Evolutionary conservation across 2,888 invertebrate genomes (phyloP).

Genomic region (Agriotes lineatus): DNA sequence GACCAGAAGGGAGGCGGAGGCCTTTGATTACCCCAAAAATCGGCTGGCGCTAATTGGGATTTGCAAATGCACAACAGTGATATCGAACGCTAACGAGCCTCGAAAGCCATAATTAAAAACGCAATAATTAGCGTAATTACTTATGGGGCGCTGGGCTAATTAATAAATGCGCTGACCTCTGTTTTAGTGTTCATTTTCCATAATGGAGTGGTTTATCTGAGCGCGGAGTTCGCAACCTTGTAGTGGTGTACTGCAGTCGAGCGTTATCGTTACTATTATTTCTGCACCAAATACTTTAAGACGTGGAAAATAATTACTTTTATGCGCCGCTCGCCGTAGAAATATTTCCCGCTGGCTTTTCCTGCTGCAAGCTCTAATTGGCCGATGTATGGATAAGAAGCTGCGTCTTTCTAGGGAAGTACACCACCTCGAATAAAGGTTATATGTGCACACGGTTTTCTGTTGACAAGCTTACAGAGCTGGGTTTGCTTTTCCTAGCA

Average conservation of each 20-base stretch:
- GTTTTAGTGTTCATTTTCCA: slow-evolving; percentile 26
- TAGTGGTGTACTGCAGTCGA: slow-evolving; percentile 22
- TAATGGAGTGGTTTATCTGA: slow-evolving; percentile 23
- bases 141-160: slow-evolving; percentile 14
- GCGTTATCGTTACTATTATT: slow-evolving; percentile 24
- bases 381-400: too few relatives aligned
- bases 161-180: slow-evolving; percentile 19
- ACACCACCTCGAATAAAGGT: too few relatives aligned
- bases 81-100: not conserved
- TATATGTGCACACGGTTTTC: too few relatives aligned
- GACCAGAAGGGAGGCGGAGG: too few relatives aligned
- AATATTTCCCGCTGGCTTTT: too few relatives aligned
- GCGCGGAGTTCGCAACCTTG: slow-evolving; percentile 15
- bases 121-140: slow-evolving; percentile 23
- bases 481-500: too few relatives aligned
- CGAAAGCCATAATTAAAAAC: slow-evolving; percentile 14
- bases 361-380: not conserved
- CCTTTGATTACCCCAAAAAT: too few relatives aligned
- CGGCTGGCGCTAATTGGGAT: too few relatives aligned
- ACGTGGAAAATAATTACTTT: slow-evolving; percentile 31
- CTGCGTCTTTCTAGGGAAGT: too few relatives aligned
- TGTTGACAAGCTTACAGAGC: too few relatives aligned
- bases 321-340: not conserved
- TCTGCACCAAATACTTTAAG: slow-evolving; percentile 38
- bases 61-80: too few relatives aligned